phyloP scores from a whole-genome alignment of 2,888 invertebrate species.

The Chrysolina americana region DNA sequence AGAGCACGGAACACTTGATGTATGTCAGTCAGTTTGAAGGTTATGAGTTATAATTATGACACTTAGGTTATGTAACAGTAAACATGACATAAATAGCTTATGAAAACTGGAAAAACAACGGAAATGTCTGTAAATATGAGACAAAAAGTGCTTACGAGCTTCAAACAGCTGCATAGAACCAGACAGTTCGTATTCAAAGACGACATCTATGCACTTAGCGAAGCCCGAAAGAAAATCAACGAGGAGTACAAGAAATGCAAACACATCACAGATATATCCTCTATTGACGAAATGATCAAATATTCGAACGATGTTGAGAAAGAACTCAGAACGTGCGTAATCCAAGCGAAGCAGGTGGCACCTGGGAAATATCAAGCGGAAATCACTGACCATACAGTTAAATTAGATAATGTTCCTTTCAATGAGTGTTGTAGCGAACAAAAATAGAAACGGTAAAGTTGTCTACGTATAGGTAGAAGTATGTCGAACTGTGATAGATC shows the following conservation, averaged over 20 bases:
- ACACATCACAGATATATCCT: slow-evolving; percentile 72
- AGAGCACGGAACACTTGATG: too few relatives aligned
- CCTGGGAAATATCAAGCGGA: slow-evolving; percentile 77
- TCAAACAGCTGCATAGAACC: slow-evolving; percentile 82
- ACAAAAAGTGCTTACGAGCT: slow-evolving; percentile 77
- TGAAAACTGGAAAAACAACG: slow-evolving; percentile 1
- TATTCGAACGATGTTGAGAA: slow-evolving; percentile 79
- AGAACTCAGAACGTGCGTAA: slow-evolving; percentile 80
- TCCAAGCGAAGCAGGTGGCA: slow-evolving; percentile 80
- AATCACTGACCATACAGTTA: slow-evolving; percentile 75
- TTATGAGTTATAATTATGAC: too few relatives aligned
- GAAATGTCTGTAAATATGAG: slow-evolving; percentile 49
- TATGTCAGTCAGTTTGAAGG: background rate
- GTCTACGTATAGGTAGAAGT: background rate
- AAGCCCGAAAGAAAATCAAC: slow-evolving; percentile 81
- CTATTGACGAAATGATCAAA: slow-evolving; percentile 80
- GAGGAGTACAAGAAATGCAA: slow-evolving; percentile 81
- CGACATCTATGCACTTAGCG: slow-evolving; percentile 76
- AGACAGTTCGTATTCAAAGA: slow-evolving; percentile 78
- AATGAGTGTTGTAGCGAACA: slow-evolving; percentile 40
- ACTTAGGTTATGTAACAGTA: slow-evolving; percentile 8
- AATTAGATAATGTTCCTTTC: slow-evolving; percentile 76
- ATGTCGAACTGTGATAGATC: background rate
- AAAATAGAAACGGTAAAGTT: slow-evolving; percentile 12
- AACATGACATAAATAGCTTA: background rate